These are phyloP conservation scores for Potamilus streckersoni DNA, from an alignment of 1,140 invertebrate genomes.

Conservation along the genomic window DNA sequence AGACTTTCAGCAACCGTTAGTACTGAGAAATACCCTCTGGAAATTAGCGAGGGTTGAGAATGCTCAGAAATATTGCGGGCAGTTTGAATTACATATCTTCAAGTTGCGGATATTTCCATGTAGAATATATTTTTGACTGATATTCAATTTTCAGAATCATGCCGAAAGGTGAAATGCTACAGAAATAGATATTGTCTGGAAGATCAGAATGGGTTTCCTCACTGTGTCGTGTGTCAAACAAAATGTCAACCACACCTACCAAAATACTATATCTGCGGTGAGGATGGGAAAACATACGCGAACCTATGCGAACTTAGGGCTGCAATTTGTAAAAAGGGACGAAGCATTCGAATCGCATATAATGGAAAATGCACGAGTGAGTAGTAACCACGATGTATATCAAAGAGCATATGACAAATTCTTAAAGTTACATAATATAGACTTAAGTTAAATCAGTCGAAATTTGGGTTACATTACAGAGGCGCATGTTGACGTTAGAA, in stretches of 20 bases:
- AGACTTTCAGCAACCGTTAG: no score
- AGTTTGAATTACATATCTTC: no score
- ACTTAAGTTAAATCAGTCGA: no score
- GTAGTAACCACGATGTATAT: neutral
- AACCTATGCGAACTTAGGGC: slow-evolving; percentile 25
- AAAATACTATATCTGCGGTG: slow-evolving; percentile 14
- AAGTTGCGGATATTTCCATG: no score
- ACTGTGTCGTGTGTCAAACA: slow-evolving; percentile 16
- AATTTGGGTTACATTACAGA: no score
- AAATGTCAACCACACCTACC: slow-evolving; percentile 5
- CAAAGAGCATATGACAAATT: no score
- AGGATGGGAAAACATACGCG: slow-evolving; percentile 19
- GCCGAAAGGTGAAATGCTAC: slow-evolving; percentile 13
- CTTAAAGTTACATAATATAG: no score
- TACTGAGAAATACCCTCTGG: no score
- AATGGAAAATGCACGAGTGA: slow-evolving; percentile 16
- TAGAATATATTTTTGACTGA: neutral
- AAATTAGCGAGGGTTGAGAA: no score
- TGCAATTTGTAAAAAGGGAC: slow-evolving; percentile 17
- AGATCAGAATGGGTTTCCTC: slow-evolving; percentile 26
- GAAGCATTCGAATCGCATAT: slow-evolving; percentile 20
- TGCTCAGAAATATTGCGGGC: no score
- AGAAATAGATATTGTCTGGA: slow-evolving; percentile 19
- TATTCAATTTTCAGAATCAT: slow-evolving; percentile 14
- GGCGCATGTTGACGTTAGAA: no score